These are phyloP conservation scores for Apis laboriosa DNA, from an alignment of 1,140 invertebrate genomes.

Conservation along the genomic window DNA sequence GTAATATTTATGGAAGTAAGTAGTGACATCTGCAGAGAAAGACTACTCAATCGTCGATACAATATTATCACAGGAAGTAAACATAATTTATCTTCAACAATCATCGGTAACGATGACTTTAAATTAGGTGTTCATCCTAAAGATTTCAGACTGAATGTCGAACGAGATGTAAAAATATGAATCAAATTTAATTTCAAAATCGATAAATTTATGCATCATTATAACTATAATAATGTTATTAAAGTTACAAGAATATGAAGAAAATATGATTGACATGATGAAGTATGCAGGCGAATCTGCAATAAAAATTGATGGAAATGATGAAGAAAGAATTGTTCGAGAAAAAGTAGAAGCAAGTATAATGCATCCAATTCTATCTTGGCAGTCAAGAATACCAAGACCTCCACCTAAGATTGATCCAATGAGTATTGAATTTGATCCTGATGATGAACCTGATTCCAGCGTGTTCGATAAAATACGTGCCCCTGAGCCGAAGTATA, in stretches of 20 bases:
- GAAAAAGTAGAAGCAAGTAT: constrained; percentile 68
- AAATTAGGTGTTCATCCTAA: constrained; percentile 51
- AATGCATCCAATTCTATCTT: constrained; percentile 57
- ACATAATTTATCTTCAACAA: constrained; percentile 34
- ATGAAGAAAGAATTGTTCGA: constrained; percentile 54
- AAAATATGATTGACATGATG: constrained; percentile 63
- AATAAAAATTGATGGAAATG: constrained; percentile 61
- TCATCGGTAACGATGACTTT: neutral
- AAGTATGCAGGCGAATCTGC: constrained; percentile 66
- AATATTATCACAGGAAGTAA: constrained; percentile 49
- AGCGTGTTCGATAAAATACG: constrained; percentile 60
- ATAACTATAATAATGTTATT: neutral
- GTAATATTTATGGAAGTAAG: constrained; percentile 61
- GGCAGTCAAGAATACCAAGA: constrained; percentile 53
- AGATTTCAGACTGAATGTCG: constrained; percentile 52
- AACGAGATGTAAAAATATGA: constrained; percentile 55
- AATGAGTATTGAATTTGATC: constrained; percentile 70
- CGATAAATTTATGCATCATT: too few relatives aligned
- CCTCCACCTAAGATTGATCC: constrained; percentile 46
- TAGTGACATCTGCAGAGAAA: constrained; percentile 41
- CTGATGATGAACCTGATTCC: constrained; percentile 65
- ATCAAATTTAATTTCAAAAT: neutral
- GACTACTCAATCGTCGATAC: constrained; percentile 53
- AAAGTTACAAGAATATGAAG: constrained; percentile 60
- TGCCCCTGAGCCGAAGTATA: constrained; percentile 52